Percentiles rank a stretch among this genome's conserved stretches.
phyloP scores from a whole-genome alignment of 2,113 vertebrate genomes.

The Esox niger region DNA sequence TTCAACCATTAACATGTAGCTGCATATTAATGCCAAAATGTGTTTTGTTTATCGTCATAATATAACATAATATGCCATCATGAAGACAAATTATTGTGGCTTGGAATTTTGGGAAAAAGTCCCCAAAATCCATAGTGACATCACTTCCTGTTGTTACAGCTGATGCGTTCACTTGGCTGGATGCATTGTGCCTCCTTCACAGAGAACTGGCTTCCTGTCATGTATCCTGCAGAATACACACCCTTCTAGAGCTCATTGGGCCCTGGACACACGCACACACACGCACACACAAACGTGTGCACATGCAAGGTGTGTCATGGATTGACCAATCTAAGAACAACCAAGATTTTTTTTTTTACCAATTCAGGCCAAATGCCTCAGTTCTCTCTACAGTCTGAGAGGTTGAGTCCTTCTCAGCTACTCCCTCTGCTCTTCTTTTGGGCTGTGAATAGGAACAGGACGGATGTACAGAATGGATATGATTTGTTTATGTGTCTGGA shows the following conservation, averaged over 20 bases:
- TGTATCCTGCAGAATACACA: conserved; percentile 91
- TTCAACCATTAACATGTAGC: no score
- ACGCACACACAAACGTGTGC: conserved; percentile 3
- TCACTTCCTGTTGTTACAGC: conserved; percentile 64
- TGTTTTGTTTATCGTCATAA: background rate
- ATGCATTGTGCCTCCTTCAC: conserved; percentile 87
- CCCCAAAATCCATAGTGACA: conserved; percentile 6
- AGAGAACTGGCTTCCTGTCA: conserved; percentile 94
- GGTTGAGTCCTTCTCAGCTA: background rate
- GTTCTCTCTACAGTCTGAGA: background rate
- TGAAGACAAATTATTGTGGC: no score
- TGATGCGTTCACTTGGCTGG: conserved; percentile 94
- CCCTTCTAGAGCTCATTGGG: conserved; percentile 77
- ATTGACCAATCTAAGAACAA: conserved; percentile 9
- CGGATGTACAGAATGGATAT: conserved; percentile 20
- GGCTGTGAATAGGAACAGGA: background rate
- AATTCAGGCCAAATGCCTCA: background rate
- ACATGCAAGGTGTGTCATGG: background rate
- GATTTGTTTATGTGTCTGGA: conserved; percentile 23
- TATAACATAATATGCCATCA: no score
- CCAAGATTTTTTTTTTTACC: background rate
- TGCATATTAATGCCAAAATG: no score
- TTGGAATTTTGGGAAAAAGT: no score
- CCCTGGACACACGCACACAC: conserved; percentile 16
- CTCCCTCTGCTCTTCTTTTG: no score